These are phyloP conservation scores for Acrocephalus kingi DNA, from an alignment of 2,113 vertebrate species.

Conservation along the genomic window DNA sequence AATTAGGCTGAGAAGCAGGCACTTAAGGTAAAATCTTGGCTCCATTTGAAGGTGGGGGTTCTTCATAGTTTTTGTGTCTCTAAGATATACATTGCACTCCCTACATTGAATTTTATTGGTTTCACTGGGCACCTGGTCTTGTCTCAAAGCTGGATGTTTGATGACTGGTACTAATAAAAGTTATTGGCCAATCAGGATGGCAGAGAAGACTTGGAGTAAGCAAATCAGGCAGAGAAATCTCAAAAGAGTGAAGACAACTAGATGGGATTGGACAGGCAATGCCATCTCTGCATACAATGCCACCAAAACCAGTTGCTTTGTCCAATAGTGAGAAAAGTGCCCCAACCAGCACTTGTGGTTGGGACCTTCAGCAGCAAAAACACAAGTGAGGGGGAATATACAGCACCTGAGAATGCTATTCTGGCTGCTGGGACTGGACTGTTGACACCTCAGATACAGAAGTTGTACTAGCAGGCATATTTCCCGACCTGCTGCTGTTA, in stretches of 20 bases:
- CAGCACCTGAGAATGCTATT: neutral
- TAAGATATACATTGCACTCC: neutral
- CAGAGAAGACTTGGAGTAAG: neutral
- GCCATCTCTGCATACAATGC: rapidly evolving
- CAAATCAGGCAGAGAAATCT: neutral
- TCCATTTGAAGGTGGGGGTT: neutral
- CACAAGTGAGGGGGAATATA: neutral
- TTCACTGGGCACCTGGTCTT: neutral
- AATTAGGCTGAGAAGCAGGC: neutral
- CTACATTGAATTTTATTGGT: rapidly evolving
- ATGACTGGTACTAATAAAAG: neutral
- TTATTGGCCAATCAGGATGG: neutral
- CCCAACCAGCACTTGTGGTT: neutral
- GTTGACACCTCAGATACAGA: neutral
- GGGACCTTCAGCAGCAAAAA: neutral
- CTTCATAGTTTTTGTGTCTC: neutral
- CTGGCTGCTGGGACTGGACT: neutral
- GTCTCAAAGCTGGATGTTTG: neutral
- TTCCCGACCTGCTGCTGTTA: neutral
- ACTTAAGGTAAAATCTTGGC: neutral
- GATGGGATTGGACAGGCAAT: neutral
- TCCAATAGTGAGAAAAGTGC: neutral
- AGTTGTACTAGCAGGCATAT: neutral
- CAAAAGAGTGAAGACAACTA: neutral
- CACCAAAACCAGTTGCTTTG: neutral